phyloP scores from a whole-genome alignment of 2,888 invertebrate genomes.

The Criorhina ranunculi region DNA sequence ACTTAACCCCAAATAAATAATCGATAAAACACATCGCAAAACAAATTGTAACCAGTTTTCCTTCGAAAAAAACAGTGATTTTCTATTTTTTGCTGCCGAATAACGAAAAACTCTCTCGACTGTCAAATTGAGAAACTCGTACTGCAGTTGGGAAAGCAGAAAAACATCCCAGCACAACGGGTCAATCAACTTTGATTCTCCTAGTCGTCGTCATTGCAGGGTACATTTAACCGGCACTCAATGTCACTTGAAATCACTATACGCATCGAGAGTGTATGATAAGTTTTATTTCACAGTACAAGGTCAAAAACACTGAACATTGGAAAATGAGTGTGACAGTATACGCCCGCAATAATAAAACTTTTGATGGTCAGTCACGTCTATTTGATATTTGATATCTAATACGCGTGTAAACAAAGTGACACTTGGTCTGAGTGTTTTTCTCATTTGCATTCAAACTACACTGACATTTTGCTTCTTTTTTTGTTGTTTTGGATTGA shows the following conservation, averaged over 20 bases:
- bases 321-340: conserved; percentile 32
- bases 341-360: conserved; percentile 28
- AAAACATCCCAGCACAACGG: conserved; percentile 48
- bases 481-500: background rate
- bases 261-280: conserved; percentile 40
- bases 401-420: conserved; percentile 53
- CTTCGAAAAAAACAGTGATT: background rate
- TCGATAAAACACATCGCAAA: conserved; percentile 29
- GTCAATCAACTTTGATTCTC: conserved; percentile 62
- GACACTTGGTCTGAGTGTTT: conserved; percentile 44
- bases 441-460: conserved; percentile 48
- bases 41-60: conserved; percentile 22
- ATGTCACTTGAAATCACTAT: conserved; percentile 60
- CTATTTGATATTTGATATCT: conserved; percentile 36
- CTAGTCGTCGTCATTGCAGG: conserved; percentile 6
- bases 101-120: conserved; percentile 1
- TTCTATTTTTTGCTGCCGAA: conserved; percentile 22
- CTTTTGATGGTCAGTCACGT: conserved; percentile 64
- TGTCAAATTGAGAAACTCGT: conserved; percentile 27
- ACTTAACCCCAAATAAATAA: conserved; percentile 53
- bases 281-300: conserved; percentile 57
- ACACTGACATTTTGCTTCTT: conserved; percentile 41
- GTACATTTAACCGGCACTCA: conserved; percentile 57
- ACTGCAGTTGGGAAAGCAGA: conserved; percentile 51
- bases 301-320: conserved; percentile 56